Base-by-base conservation (phyloP, 2,888 invertebrate species). In the Acanthococcus lagerstroemiae region DNA sequence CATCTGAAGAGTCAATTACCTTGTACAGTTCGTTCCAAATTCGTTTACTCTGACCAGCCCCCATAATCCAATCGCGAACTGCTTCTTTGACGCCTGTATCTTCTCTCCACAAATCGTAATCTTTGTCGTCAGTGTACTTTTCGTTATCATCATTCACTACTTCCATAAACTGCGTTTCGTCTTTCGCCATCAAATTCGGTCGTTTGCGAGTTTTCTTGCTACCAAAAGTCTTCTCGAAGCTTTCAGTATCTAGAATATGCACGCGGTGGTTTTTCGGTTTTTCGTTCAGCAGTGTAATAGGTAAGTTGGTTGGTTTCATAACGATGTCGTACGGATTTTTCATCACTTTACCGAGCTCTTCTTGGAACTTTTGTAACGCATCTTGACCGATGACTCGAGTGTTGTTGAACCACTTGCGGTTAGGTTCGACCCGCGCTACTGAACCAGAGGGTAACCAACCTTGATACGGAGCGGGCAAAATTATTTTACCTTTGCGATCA, bases 11-110 rank as follows among this genome's bases (percentile, higher is more conserved):
- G 77, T 99, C 99, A 65, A 99, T 86, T 26, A 97, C 99, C 82
- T 99, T 99, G 76, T 97, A 95, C 52, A 99, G 77, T 76, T 99
- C 99, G 79, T 94, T 95, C 99, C 99, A 99, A 73, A 99, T 95
- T 71, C 99, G 83, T 78, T 84, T 92, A 72, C 96, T 97, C 78
- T 95, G 94, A 0, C 99, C 95, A 25, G 95, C 95, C 60, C 84
- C 87, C 84, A 95, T 94, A 1, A 95, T 86, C 88, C 94, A 93
- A 76, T 97, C 97, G 69, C 90, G 83, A 55, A 88, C 86, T 19
- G 88, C 84, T 71, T 87, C 86, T 74, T 83, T 85, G 6, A 88
- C 83, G 25, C 93, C 69, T 72, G 75, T 84, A 72, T 90, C 88
- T 74, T 90, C 91, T 60, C 84, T 82, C 1, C 90, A 82, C 69